Evolutionary conservation across 2,888 invertebrate species (phyloP), one percentile per base, ranked within the genome.

Genomic region (Aelia acuminata): DNA sequence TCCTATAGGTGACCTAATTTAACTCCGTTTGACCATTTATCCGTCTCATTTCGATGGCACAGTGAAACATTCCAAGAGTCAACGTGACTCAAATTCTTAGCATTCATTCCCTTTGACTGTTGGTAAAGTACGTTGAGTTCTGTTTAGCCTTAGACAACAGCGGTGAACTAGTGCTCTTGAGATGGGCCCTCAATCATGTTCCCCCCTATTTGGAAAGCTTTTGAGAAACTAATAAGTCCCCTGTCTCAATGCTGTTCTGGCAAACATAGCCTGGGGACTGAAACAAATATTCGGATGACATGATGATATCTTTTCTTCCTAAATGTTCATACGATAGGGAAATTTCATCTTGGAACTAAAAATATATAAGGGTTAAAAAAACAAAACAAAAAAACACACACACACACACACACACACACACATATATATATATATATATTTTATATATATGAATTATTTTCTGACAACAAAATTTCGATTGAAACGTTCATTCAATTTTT

Each of bases 111-210:
- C 57, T 57, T 57, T 57, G 57, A 57, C 13, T 57, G 26, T 26
- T 26, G 26, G 26, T n/a, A 13, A 13, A 26, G 57, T 26, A 26
- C 2, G 57, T 26, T 3, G 57, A 57, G 57, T 26, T n/a, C 3
- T 57, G 26, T 57, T 57, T 57, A 57, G 57, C 57, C 57, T 57
- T 57, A 57, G 57, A 57, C 57, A 57, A 57, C 57, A 57, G 13
- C 26, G 26, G 26, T n/a, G 26, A 57, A n/a, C n/a, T 53, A 57
- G 26, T 13, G 11, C 57, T 57, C 57, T 13, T 57, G 57, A 57
- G 26, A 26, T 57, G 4, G n/a, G n/a, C 49, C 53, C 53, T 53
- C 53, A n/a, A 53, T 53, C 53, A n/a, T n/a, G 53, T 53, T 57
- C 11, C 57, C 57, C 57, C 26, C 13, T 57, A 26, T 57, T 57